A percentile compares a stretch with the other conserved stretches of the same genome.
These are phyloP conservation scores for Rhorus exstirpatorius DNA, from an alignment of 2,888 invertebrate genomes.

Conservation along the genomic window DNA sequence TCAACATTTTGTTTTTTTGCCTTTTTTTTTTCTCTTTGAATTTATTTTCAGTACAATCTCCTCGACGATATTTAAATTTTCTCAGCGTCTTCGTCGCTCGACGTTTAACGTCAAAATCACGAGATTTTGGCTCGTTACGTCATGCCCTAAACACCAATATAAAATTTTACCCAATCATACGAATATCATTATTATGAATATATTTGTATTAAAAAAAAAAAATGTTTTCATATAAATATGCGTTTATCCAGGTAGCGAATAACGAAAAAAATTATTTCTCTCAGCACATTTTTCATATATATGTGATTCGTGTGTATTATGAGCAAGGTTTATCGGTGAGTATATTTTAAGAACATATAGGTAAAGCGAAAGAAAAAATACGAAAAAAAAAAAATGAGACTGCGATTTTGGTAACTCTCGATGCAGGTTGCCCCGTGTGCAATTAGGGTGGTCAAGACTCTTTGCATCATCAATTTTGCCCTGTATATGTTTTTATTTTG, in stretches of 20 bases:
- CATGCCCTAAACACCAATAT: no score
- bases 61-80: neutral
- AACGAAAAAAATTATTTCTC: constrained; percentile 23
- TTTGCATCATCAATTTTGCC: no score
- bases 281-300: constrained; percentile 30
- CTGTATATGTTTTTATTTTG: no score
- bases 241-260: neutral
- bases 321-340: constrained; percentile 59
- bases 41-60: constrained; percentile 29
- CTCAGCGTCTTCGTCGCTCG: neutral
- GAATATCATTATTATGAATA: no score
- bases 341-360: constrained; percentile 30
- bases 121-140: neutral
- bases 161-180: no score
- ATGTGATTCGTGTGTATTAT: constrained; percentile 43
- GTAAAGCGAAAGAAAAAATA: neutral
- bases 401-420: constrained; percentile 46
- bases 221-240: no score
- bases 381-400: constrained; percentile 61
- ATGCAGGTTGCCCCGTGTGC: constrained; percentile 33
- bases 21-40: neutral
- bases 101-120: neutral
- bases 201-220: no score
- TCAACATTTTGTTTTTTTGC: neutral
- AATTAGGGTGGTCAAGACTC: constrained; percentile 67